A percentile compares a stretch with the other conserved stretches of the same genome.
These are phyloP conservation scores for Ochropleura plecta DNA, from an alignment of 2,888 invertebrate species.

Conservation along the genomic window DNA sequence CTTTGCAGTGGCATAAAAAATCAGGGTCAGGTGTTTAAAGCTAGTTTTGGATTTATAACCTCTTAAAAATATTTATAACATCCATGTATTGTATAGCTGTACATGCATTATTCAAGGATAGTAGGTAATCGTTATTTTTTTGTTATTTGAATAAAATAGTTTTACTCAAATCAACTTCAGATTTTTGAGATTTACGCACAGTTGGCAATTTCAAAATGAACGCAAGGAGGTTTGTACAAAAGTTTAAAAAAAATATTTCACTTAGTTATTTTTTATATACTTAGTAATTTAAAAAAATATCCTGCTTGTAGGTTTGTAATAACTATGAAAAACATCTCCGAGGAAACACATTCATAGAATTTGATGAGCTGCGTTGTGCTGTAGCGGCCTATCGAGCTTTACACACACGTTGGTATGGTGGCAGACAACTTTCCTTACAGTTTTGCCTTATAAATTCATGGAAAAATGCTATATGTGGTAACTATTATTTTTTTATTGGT, in stretches of 20 bases:
- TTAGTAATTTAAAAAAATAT: background rate
- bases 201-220: constrained; percentile 3
- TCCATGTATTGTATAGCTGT: background rate
- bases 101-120: background rate
- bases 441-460: constrained; percentile 95
- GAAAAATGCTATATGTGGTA: constrained; percentile 97
- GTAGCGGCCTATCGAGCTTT: constrained; percentile 93
- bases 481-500: background rate
- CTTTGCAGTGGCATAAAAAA: background rate
- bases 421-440: constrained; percentile 94
- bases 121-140: background rate
- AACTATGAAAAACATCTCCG: constrained; percentile 96
- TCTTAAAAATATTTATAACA: background rate
- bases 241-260: background rate
- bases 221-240: constrained; percentile 37
- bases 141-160: constrained; percentile 9
- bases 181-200: constrained; percentile 31
- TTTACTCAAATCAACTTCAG: constrained; percentile 57
- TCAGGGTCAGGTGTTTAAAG: background rate
- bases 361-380: constrained; percentile 91
- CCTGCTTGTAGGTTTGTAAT: constrained; percentile 91
- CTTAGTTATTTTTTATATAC: too few relatives aligned
- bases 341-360: constrained; percentile 98
- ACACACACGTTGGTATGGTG: constrained; percentile 97
- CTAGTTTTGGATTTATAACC: background rate